Evolutionary conservation across 2,113 vertebrate species (phyloP).

Genomic region (Chamaea fasciata): DNA sequence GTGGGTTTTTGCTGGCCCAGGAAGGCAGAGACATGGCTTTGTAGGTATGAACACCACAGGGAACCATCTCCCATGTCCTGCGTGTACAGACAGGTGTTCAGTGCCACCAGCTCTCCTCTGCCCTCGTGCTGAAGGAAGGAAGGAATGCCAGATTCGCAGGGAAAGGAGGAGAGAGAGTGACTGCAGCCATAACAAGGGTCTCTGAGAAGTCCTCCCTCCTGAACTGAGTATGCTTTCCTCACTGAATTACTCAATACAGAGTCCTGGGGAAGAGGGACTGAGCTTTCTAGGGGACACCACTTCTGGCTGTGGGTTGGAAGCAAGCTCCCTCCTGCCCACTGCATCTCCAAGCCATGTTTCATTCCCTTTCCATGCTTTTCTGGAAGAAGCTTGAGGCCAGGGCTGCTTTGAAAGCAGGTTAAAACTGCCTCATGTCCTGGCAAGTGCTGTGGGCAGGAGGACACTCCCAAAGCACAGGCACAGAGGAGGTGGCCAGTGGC

Average conservation of each 20-base stretch:
- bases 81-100: neutral
- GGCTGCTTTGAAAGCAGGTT: neutral
- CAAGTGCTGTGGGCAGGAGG: neutral
- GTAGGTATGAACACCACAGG: neutral
- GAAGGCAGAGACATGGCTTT: neutral
- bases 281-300: neutral
- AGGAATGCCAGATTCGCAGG: neutral
- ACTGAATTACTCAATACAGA: neutral
- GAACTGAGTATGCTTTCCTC: neutral
- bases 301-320: neutral
- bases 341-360: neutral
- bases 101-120: neutral
- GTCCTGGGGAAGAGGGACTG: neutral
- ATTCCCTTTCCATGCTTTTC: neutral
- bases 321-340: neutral
- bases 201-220: neutral
- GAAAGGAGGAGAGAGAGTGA: conserved; percentile 20
- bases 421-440: neutral
- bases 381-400: neutral
- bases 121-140: neutral
- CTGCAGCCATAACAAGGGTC: neutral
- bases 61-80: neutral
- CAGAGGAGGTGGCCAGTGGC: neutral
- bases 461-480: neutral
- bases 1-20: neutral